Evolutionary conservation across 2,113 vertebrate genomes (phyloP).

Genomic region (Rattus rattus): DNA sequence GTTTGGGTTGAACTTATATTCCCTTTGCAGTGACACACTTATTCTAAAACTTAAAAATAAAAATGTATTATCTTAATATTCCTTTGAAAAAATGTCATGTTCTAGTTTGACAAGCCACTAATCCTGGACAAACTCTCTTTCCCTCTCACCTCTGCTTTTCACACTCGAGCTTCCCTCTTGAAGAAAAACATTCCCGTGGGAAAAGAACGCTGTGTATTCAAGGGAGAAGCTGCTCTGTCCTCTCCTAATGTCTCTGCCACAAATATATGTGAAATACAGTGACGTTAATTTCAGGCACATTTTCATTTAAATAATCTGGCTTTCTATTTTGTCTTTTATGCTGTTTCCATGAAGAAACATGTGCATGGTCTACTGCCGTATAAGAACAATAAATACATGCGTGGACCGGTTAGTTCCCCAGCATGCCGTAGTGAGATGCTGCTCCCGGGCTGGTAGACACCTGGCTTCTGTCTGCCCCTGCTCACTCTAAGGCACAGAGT

Average conservation of each 20-base stretch:
- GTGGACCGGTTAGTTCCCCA: not conserved
- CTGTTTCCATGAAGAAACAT: not conserved
- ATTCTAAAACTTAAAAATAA: not conserved
- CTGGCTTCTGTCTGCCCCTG: not conserved
- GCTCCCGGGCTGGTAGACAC: not conserved
- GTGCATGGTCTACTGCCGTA: not conserved
- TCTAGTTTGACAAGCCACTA: not conserved
- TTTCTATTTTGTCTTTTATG: not conserved
- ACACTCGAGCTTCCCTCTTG: not conserved
- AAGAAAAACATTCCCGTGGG: not conserved
- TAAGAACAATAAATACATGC: not conserved
- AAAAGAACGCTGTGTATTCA: not conserved
- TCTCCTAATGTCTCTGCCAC: not conserved
- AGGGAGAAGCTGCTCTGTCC: not conserved
- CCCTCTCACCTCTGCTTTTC: not conserved
- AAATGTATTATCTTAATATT: not conserved
- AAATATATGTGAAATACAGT: conserved; percentile 7
- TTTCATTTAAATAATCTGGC: conserved; percentile 11
- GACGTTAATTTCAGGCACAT: not conserved
- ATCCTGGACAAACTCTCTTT: not conserved
- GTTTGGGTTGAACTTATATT: not conserved
- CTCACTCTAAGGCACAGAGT: too few species aligned
- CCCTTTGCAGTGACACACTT: not conserved
- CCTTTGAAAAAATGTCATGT: not conserved
- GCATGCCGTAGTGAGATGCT: not conserved